Conservation (phyloP, 2,888 invertebrate genomes). For the Sphaeridia pumilis region DNA sequence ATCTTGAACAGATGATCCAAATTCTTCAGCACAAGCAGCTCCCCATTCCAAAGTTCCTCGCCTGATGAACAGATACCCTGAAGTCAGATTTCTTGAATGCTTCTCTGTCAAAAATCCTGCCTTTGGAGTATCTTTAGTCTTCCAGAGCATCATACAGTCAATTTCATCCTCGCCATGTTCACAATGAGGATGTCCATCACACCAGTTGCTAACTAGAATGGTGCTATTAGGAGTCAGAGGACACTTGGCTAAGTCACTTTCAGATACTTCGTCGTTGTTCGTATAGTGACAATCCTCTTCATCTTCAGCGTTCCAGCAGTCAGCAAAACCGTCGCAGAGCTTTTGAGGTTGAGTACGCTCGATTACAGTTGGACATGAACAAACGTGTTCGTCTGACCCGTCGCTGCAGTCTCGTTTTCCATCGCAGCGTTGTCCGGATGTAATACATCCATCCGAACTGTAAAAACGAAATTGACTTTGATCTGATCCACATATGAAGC, state of each 20-base stretch:
- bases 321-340: constrained; percentile 54
- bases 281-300: constrained; percentile 10
- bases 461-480: too few relatives aligned
- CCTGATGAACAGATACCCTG: constrained; percentile 10
- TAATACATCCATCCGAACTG: constrained; percentile 13
- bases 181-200: constrained; percentile 16
- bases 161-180: constrained; percentile 21
- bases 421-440: constrained; percentile 5
- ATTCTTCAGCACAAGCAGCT: constrained; percentile 10
- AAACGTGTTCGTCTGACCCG: constrained; percentile 12
- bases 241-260: not conserved
- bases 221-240: constrained; percentile 1
- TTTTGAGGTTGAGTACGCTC: constrained; percentile 39
- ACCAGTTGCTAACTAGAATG: constrained; percentile 9
- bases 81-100: not conserved
- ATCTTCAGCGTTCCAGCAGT: constrained; percentile 49
- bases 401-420: constrained; percentile 9
- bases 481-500: not conserved
- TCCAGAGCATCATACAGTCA: constrained; percentile 11
- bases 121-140: not conserved
- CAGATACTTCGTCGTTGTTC: not conserved
- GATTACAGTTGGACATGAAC: constrained; percentile 6
- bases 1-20: constrained; percentile 3
- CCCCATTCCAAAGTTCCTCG: constrained; percentile 1
- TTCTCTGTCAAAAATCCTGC: constrained; percentile 7